Evolutionary conservation across 2,113 vertebrate species (phyloP).

Genomic region (Notiomystis cincta): DNA sequence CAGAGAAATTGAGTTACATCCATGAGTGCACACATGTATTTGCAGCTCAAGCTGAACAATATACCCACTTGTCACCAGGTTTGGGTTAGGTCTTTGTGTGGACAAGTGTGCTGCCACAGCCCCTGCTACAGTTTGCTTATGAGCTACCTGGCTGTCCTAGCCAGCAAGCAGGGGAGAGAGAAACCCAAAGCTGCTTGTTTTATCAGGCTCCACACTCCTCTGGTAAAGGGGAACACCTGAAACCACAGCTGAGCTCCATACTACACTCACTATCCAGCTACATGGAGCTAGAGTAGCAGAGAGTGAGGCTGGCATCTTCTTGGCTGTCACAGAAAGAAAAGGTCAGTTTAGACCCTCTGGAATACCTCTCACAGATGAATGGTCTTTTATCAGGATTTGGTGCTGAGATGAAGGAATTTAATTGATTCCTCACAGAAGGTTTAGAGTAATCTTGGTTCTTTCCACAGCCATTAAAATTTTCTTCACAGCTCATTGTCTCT

Average conservation of each 20-base stretch:
- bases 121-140: background rate
- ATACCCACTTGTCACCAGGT: fast-evolving
- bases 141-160: background rate
- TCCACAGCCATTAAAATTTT: background rate
- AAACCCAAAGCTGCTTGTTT: background rate
- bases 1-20: background rate
- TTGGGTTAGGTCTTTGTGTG: background rate
- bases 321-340: background rate
- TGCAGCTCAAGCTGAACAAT: background rate
- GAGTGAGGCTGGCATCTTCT: background rate
- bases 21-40: background rate
- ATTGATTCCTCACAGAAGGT: background rate
- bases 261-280: fast-evolving
- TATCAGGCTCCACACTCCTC: background rate
- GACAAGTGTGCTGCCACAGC: background rate
- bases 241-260: background rate
- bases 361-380: fast-evolving
- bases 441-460: background rate
- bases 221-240: background rate
- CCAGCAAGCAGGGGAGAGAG: background rate
- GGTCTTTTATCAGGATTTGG: background rate
- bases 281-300: background rate
- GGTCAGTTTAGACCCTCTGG: background rate
- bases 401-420: background rate
- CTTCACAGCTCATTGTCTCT: background rate